phyloP scores from a whole-genome alignment of 2,888 invertebrate species.

The Nemotelus nigrinus region DNA sequence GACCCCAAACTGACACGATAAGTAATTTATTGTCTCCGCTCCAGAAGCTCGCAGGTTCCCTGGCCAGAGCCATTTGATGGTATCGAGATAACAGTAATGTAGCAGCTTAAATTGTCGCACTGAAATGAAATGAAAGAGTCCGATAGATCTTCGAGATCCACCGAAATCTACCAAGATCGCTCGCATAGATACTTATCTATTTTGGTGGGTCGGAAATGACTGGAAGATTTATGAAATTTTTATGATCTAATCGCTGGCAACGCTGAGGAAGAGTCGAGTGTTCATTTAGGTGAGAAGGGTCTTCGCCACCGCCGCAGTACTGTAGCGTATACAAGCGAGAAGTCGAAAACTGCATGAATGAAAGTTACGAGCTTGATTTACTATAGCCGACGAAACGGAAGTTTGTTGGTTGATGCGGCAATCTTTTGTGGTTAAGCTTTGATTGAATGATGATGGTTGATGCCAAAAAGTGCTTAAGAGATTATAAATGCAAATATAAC shows the following conservation, averaged over 20 bases:
- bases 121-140: neutral
- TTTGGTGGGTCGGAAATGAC: slow-evolving; percentile 3
- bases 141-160: neutral
- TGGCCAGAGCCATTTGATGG: neutral
- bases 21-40: neutral
- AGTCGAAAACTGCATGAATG: slow-evolving; percentile 12
- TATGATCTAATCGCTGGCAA: neutral
- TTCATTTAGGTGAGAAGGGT: slow-evolving; percentile 16
- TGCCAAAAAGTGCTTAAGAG: too few relatives aligned
- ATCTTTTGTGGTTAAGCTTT: neutral
- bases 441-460: too few relatives aligned
- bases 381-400: slow-evolving; percentile 18
- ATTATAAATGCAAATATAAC: too few relatives aligned
- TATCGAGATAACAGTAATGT: neutral
- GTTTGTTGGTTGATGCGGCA: slow-evolving; percentile 27
- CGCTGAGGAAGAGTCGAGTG: slow-evolving; percentile 1
- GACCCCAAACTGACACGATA: neutral
- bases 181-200: too few relatives aligned
- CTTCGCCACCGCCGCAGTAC: neutral
- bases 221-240: slow-evolving; percentile 38
- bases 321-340: neutral
- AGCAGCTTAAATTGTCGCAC: neutral
- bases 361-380: slow-evolving; percentile 10
- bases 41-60: too few relatives aligned
- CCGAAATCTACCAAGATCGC: too few relatives aligned